Conservation (phyloP, 2,113 vertebrate species). For the Scatophagus argus region DNA sequence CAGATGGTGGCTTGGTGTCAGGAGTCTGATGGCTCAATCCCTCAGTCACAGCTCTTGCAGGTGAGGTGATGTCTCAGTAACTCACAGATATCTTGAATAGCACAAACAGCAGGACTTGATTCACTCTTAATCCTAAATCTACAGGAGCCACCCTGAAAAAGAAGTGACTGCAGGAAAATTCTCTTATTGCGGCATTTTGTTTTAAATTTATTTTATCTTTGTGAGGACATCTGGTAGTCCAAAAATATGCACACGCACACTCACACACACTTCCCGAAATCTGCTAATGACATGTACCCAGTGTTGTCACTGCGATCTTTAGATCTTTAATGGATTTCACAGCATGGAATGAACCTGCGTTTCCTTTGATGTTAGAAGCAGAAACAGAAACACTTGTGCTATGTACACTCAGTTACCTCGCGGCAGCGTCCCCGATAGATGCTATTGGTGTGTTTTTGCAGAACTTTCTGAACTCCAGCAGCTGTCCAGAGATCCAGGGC, state of each 20-base stretch:
- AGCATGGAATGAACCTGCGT: background rate
- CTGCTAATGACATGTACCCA: constrained; percentile 19
- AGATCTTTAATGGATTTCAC: background rate
- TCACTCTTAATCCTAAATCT: background rate
- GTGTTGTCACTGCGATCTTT: background rate
- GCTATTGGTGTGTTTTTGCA: constrained; percentile 62
- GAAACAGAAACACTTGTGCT: background rate
- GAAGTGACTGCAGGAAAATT: background rate
- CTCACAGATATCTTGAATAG: background rate
- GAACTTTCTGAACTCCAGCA: constrained; percentile 97
- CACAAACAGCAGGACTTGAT: background rate
- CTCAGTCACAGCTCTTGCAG: constrained; percentile 93
- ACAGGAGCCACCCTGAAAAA: background rate
- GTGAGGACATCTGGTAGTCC: constrained; percentile 36
- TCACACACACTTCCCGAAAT: constrained; percentile 27
- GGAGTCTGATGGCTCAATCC: constrained; percentile 91
- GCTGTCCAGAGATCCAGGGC: constrained; percentile 98
- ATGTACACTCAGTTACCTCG: background rate
- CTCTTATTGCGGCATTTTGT: background rate
- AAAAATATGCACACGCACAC: constrained; percentile 29
- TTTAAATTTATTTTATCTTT: background rate
- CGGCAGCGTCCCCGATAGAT: background rate
- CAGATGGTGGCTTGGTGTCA: constrained; percentile 97
- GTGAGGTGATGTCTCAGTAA: constrained; percentile 74
- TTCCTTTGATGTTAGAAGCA: background rate